Evolutionary conservation across 1,140 invertebrate species (phyloP).

Genomic region (Bombus impatiens): DNA sequence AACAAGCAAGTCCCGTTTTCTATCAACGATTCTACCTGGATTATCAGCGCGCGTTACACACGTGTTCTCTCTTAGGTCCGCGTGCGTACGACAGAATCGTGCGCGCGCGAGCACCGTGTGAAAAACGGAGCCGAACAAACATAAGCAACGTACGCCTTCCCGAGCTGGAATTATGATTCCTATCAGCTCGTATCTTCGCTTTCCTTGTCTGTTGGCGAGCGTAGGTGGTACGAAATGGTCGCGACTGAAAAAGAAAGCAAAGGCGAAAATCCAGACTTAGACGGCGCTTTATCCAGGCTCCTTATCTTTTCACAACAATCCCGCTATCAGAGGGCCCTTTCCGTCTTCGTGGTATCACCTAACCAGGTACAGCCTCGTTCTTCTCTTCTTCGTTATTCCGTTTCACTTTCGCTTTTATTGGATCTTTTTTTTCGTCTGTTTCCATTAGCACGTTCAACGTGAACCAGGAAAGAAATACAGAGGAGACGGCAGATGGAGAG

Average conservation of each 20-base stretch:
- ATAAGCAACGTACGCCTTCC: constrained; percentile 27
- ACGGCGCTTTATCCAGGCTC: constrained; percentile 10
- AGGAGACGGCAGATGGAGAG: not conserved
- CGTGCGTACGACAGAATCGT: not conserved
- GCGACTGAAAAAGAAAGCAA: constrained; percentile 13
- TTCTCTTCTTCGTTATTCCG: not conserved
- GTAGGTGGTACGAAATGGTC: constrained; percentile 56
- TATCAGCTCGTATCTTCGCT: constrained; percentile 34
- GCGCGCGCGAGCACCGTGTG: constrained; percentile 9
- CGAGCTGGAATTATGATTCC: constrained; percentile 43
- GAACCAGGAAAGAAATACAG: not conserved
- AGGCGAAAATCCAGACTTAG: constrained; percentile 43
- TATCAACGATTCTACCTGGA: not conserved
- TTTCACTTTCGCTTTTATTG: not conserved
- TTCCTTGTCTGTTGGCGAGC: not conserved
- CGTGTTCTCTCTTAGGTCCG: not conserved
- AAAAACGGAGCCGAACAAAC: constrained; percentile 28
- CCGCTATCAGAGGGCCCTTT: constrained; percentile 51
- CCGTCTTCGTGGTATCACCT: constrained; percentile 36
- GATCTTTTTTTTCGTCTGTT: not conserved
- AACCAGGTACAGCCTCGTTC: constrained; percentile 2
- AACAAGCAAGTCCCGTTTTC: constrained; percentile 30
- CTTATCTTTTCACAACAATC: constrained; percentile 62
- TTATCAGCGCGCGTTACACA: not conserved
- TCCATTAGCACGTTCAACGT: not conserved